Percentiles rank a stretch among this genome's conserved stretches.
Evolutionary conservation across 2,113 vertebrate species (phyloP).

Genomic region (Uropsilus gracilis): DNA sequence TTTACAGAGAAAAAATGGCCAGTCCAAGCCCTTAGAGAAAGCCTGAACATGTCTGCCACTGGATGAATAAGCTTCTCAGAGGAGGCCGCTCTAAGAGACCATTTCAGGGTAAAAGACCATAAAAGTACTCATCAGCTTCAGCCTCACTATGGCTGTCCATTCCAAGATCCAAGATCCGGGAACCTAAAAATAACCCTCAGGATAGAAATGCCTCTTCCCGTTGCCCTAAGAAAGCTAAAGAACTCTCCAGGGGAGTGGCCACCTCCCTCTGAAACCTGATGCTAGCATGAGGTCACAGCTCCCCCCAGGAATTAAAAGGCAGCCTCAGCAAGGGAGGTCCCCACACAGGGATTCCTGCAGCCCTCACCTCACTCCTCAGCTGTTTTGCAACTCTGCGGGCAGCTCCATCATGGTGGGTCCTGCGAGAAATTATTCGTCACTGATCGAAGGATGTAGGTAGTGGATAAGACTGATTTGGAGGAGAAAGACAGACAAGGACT

Average conservation of each 20-base stretch:
- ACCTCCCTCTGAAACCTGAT: slow-evolving; percentile 90
- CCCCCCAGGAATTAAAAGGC: slow-evolving; percentile 93
- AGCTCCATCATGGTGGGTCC: slow-evolving; percentile 95
- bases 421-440: slow-evolving; percentile 54
- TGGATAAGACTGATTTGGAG: not conserved
- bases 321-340: slow-evolving; percentile 88
- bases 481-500: slow-evolving; percentile 32
- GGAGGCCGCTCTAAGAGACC: slow-evolving; percentile 34
- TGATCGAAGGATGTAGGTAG: not conserved
- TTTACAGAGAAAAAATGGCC: not conserved
- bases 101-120: slow-evolving; percentile 67
- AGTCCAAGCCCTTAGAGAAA: not conserved
- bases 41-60: not conserved
- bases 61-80: slow-evolving; percentile 65
- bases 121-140: slow-evolving; percentile 85
- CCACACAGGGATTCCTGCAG: slow-evolving; percentile 88
- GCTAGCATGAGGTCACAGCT: slow-evolving; percentile 88
- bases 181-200: slow-evolving; percentile 92
- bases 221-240: slow-evolving; percentile 99
- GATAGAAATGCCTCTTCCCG: slow-evolving; percentile 87
- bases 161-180: slow-evolving; percentile 78
- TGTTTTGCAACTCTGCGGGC: slow-evolving; percentile 80
- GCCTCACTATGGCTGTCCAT: slow-evolving; percentile 80
- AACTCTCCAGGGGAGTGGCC: slow-evolving; percentile 86
- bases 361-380: slow-evolving; percentile 86